These are phyloP conservation scores for Bagarius yarrelli DNA, from an alignment of 2,113 vertebrate genomes.

Conservation along the genomic window DNA sequence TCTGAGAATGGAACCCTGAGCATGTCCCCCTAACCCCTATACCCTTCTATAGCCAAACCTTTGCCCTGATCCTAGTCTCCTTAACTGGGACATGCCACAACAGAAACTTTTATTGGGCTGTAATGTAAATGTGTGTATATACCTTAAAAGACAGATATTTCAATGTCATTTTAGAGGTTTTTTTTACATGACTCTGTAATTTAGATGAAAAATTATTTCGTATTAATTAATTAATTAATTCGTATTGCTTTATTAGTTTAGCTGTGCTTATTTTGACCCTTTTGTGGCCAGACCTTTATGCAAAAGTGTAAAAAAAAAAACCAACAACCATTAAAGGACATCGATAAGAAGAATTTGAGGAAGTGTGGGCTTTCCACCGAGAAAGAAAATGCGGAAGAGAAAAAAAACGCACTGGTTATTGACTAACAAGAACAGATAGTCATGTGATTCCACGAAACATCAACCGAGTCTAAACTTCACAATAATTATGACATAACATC, in stretches of 20 bases:
- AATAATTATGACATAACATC: neutral
- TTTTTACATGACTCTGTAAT: too few species aligned
- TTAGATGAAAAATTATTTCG: too few species aligned
- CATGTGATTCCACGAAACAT: neutral
- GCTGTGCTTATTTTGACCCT: neutral
- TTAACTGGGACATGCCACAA: too few species aligned
- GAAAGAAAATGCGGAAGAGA: neutral
- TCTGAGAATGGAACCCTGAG: too few species aligned
- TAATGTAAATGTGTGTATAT: too few species aligned
- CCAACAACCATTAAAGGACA: neutral
- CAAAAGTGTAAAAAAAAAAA: neutral
- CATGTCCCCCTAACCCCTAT: too few species aligned
- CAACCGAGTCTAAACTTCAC: neutral
- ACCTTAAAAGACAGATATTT: neutral
- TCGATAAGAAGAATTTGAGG: neutral
- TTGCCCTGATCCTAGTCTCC: too few species aligned
- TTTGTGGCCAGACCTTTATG: neutral
- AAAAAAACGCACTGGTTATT: neutral
- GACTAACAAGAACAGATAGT: neutral
- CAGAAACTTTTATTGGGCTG: too few species aligned
- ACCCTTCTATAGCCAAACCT: too few species aligned
- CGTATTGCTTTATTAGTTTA: neutral
- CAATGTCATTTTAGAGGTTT: neutral
- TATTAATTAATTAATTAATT: too few species aligned
- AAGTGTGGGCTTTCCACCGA: constrained; percentile 17